These are phyloP conservation scores for Caenorhabditis panamensis DNA, from an alignment of 2,888 invertebrate species.

Conservation along the genomic window DNA sequence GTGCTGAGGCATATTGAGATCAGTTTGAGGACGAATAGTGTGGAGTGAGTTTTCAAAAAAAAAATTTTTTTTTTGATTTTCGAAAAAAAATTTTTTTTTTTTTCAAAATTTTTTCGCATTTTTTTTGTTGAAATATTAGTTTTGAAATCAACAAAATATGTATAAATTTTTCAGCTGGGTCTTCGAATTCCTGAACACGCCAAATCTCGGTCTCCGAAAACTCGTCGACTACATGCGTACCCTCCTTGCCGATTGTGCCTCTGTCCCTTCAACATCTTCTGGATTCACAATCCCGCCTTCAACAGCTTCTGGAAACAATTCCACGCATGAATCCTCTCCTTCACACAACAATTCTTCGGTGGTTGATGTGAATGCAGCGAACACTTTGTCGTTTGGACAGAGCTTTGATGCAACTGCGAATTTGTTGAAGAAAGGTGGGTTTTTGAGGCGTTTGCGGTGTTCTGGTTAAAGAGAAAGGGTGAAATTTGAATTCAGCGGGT, in stretches of 20 bases:
- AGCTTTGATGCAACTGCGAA: constrained; percentile 49
- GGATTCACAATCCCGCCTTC: constrained; percentile 16
- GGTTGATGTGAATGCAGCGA: constrained; percentile 25
- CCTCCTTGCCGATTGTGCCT: constrained; percentile 70
- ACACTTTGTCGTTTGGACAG: constrained; percentile 27
- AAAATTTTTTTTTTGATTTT: constrained; percentile 76
- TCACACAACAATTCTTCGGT: constrained; percentile 50
- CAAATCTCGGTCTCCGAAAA: constrained; percentile 95
- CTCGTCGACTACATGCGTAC: constrained; percentile 94
- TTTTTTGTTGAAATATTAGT: too few species aligned
- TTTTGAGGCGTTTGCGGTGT: background rate
- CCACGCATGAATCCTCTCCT: constrained; percentile 39
- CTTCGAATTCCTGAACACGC: constrained; percentile 95
- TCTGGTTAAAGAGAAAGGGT: background rate
- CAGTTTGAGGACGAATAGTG: constrained; percentile 97
- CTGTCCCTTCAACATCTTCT: constrained; percentile 57
- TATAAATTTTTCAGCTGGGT: constrained; percentile 95
- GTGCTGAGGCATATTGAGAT: constrained; percentile 98
- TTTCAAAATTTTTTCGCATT: too few species aligned
- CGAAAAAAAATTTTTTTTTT: too few species aligned
- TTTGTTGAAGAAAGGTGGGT: constrained; percentile 56
- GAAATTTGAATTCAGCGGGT: background rate
- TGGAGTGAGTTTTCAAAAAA: constrained; percentile 88
- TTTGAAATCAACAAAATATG: too few species aligned
- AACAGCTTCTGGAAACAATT: constrained; percentile 30